These are phyloP conservation scores for Harlomillsia oculata DNA, from an alignment of 1,140 invertebrate genomes.

Conservation along the genomic window DNA sequence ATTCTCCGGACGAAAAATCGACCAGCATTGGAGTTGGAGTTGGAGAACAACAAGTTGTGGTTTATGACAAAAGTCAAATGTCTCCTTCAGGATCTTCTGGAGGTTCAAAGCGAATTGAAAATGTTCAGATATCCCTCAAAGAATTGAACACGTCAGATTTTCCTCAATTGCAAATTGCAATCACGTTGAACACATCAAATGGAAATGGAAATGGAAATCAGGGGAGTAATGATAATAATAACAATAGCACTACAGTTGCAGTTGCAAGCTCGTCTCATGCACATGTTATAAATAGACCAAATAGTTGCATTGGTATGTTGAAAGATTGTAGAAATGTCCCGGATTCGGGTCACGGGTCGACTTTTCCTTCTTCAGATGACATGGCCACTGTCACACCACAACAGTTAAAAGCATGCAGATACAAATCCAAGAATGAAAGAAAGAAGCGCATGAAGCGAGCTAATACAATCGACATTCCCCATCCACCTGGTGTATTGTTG, in stretches of 20 bases:
- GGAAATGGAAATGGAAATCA: not conserved
- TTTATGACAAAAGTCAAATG: not conserved
- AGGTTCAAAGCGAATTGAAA: slow-evolving; percentile 28
- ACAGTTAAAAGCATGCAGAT: slow-evolving; percentile 28
- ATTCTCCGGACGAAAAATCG: not conserved
- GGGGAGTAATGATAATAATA: no score
- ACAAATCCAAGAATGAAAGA: slow-evolving; percentile 43
- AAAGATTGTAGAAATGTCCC: no score
- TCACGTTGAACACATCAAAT: slow-evolving; percentile 34
- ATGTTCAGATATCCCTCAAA: slow-evolving; percentile 35
- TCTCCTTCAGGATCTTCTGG: not conserved
- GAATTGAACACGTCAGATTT: slow-evolving; percentile 28
- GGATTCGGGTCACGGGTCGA: no score
- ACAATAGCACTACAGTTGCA: not conserved
- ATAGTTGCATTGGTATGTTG: no score
- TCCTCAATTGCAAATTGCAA: slow-evolving; percentile 34
- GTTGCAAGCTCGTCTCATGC: not conserved
- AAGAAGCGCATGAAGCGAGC: slow-evolving; percentile 71
- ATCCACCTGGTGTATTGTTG: slow-evolving; percentile 50
- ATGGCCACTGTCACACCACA: no score
- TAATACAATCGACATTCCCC: slow-evolving; percentile 77
- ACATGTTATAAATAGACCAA: no score
- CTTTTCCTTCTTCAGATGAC: no score
- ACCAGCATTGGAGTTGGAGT: not conserved
- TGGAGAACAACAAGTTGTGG: not conserved